Percentiles rank a stretch among this genome's conserved stretches.
Conservation (phyloP, 2,888 invertebrate genomes). For the Luperina nickerlii region DNA sequence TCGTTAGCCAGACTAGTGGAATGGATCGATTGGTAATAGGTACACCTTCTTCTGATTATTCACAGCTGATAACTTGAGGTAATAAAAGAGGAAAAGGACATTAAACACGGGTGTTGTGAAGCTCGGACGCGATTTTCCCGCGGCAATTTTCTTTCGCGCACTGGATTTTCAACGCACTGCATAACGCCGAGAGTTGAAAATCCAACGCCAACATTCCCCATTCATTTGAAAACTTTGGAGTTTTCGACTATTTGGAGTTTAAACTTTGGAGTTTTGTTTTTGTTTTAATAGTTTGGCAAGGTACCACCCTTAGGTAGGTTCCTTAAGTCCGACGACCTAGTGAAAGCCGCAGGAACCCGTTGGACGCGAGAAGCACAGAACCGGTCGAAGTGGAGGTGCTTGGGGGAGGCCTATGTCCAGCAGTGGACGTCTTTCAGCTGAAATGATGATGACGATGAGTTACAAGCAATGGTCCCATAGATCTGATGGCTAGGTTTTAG, state of each 20-base stretch:
- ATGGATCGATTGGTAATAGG: conserved; percentile 14
- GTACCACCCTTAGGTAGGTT: background rate
- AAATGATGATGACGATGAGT: background rate
- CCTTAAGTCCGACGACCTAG: too few relatives aligned
- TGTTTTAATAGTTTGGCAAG: background rate
- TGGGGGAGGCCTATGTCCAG: too few relatives aligned
- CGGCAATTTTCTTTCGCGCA: too few relatives aligned
- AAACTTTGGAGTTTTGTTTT: background rate
- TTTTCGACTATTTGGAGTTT: background rate
- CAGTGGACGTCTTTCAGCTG: too few relatives aligned
- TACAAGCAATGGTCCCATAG: background rate
- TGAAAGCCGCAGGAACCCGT: too few relatives aligned
- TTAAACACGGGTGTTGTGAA: background rate
- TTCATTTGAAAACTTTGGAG: background rate
- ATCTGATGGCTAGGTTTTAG: background rate
- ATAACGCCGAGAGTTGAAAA: background rate
- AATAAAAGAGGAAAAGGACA: background rate
- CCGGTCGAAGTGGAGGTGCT: too few relatives aligned
- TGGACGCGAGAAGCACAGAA: too few relatives aligned
- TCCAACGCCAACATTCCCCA: background rate
- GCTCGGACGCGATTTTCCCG: background rate
- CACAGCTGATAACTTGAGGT: conserved; percentile 3
- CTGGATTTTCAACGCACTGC: too few relatives aligned
- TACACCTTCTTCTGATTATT: conserved; percentile 3
- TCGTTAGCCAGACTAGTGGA: background rate